These are phyloP conservation scores for Melanophora roralis DNA, from an alignment of 2,888 invertebrate genomes.

Conservation along the genomic window DNA sequence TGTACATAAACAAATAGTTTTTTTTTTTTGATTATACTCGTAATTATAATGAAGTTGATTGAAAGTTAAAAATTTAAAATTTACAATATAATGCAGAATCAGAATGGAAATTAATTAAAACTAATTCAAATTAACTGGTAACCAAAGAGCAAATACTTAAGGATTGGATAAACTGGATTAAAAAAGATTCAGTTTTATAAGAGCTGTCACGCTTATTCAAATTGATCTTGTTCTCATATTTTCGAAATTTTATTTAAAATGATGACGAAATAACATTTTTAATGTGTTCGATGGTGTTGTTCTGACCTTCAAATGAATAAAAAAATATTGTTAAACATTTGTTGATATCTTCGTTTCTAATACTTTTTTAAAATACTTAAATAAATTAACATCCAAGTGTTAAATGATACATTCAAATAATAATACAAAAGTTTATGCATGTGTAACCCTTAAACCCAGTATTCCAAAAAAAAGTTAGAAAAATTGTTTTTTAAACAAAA, in stretches of 20 bases:
- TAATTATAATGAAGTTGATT: conserved; percentile 35
- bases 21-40: conserved; percentile 19
- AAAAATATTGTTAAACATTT: background rate
- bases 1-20: conserved; percentile 9
- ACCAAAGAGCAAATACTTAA: too few species aligned
- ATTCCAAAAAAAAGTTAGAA: conserved; percentile 45
- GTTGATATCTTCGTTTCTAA: background rate
- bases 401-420: background rate
- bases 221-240: too few species aligned
- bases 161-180: too few species aligned
- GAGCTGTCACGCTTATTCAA: too few species aligned
- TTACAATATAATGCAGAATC: background rate
- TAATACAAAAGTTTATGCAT: background rate
- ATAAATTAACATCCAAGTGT: conserved; percentile 27
- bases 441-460: conserved; percentile 36
- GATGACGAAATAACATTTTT: too few species aligned
- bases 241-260: too few species aligned
- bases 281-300: too few species aligned
- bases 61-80: too few species aligned
- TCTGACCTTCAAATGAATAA: background rate
- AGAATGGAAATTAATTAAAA: too few species aligned
- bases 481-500: background rate
- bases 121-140: too few species aligned
- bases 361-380: background rate
- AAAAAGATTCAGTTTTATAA: too few species aligned